Base-by-base conservation (phyloP, 2,888 invertebrate species). In the Matsumyia berberina region DNA sequence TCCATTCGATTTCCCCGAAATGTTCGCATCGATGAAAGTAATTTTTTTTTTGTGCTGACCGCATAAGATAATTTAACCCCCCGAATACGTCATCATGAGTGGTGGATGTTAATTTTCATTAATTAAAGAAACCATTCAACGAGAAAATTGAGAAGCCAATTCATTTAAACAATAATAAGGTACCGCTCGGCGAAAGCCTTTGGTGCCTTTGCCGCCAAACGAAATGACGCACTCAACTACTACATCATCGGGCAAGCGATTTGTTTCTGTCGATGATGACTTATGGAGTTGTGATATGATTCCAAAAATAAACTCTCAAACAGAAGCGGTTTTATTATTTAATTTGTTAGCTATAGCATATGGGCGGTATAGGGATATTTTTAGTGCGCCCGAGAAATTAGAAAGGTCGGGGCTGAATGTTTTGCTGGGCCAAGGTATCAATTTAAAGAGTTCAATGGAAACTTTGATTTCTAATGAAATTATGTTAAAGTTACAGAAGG, bases 81-180 rank as follows among this genome's bases (percentile, higher is more conserved):
- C 46, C 55, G 7, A 0, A 55, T 12, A 74, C 62, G 64, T 69
- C 78, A 67, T 60, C 67, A 19, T 24, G 12, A 62, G 42, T 46
- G n/a, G 37, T 76, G 15, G 39, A 62, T 57, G 62, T 62, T 57
- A n/a, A 17, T 55, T 62, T 70, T 62, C 42, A 29, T 64, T 79
- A 83, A 79, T 83, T 79, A 74, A 73, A 57, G 83, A 79, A 83
- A 69, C 73, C 83, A 73, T 69, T 83, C 79, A 83, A 83, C 64
- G 51, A 44, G 83, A 79, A 83, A 83, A 83, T 83, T 73, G 79
- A 69, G 57, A 83, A 79, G 69, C 73, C 79, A 60, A 64, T 67
- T 55, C 51, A 57, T 83, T 53, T 79, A 24, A 55, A 42, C 24
- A 44, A 44, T 60, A 76, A 80, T 73, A 46, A 64, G 29, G 53